Conservation (phyloP, 2,113 vertebrate genomes). For the Tamias sibiricus region DNA sequence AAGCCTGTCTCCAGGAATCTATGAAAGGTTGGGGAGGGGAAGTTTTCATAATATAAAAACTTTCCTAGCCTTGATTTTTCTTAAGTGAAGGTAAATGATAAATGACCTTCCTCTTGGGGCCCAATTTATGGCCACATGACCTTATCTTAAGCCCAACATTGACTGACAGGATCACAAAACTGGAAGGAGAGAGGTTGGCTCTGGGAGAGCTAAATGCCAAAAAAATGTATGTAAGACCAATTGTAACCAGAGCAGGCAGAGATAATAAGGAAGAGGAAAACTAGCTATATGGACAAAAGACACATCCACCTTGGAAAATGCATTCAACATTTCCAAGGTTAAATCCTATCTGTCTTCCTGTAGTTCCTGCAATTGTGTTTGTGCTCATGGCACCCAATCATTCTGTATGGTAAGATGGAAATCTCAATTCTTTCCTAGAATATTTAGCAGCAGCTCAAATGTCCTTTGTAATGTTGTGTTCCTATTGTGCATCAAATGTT, state of each 20-base stretch:
- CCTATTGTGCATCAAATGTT: conserved; percentile 31
- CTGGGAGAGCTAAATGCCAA: neutral
- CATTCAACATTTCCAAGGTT: conserved; percentile 44
- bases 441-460: neutral
- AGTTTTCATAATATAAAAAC: conserved; percentile 30
- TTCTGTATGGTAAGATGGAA: neutral
- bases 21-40: neutral
- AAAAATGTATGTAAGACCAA: conserved; percentile 37
- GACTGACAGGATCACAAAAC: conserved; percentile 45
- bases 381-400: conserved; percentile 20
- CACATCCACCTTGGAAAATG: neutral
- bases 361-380: conserved; percentile 14
- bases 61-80: conserved; percentile 41
- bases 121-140: conserved; percentile 41
- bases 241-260: neutral
- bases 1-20: conserved; percentile 23
- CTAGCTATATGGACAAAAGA: neutral
- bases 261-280: neutral
- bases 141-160: neutral
- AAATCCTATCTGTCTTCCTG: conserved; percentile 42
- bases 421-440: neutral
- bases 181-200: conserved; percentile 1
- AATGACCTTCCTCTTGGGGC: conserved; percentile 37
- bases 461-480: neutral
- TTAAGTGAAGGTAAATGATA: conserved; percentile 59